phyloP scores from a whole-genome alignment of 2,888 invertebrate genomes.

The Onchidella celtica region DNA sequence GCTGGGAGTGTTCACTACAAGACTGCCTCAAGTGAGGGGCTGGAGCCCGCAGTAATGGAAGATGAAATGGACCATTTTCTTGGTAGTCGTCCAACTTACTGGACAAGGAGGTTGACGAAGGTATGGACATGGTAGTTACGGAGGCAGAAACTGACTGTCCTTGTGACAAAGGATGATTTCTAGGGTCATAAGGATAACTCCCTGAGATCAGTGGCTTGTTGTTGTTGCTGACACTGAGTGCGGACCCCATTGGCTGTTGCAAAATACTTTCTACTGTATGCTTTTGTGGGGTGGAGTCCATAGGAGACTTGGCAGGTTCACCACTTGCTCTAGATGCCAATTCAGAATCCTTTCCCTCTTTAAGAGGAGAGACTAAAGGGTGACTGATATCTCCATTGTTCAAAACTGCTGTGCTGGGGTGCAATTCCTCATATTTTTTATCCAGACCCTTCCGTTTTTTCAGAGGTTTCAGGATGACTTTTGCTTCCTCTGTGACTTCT shows the following conservation, averaged over 20 bases:
- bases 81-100: not conserved
- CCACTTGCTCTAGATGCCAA: not conserved
- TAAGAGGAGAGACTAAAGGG: not conserved
- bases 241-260: constrained; percentile 7
- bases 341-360: not conserved
- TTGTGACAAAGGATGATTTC: constrained; percentile 3
- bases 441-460: constrained; percentile 53
- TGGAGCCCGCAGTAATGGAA: not conserved
- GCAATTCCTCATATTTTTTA: constrained; percentile 40
- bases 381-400: constrained; percentile 14
- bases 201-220: constrained; percentile 14
- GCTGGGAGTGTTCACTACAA: not conserved
- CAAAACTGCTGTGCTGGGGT: not conserved
- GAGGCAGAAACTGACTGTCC: not conserved
- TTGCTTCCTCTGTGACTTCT: not conserved
- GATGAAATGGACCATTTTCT: not conserved
- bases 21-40: constrained; percentile 8
- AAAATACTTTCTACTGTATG: constrained; percentile 40
- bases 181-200: constrained; percentile 18
- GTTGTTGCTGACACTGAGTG: constrained; percentile 18
- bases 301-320: not conserved
- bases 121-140: not conserved
- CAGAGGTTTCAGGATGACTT: constrained; percentile 50
- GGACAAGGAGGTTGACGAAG: not conserved
- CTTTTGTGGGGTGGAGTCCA: constrained; percentile 2